A percentile compares a stretch with the other conserved stretches of the same genome.
Conservation (phyloP, 2,113 vertebrate species). For the Apodemus speciosus region DNA sequence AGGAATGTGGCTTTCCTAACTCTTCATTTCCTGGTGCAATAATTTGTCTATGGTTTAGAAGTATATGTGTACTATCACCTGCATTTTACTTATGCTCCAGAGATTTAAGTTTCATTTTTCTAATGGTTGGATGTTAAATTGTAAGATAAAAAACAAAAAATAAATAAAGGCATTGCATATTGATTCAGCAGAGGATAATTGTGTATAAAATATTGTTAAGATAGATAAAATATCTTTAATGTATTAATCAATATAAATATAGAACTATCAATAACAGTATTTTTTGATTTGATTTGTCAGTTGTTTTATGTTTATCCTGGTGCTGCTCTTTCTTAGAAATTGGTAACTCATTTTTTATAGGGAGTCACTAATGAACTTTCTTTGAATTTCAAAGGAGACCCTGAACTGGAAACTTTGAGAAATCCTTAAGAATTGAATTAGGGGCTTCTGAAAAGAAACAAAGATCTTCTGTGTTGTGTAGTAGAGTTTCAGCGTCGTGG, state of each 20-base stretch:
- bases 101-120: not conserved
- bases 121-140: not conserved
- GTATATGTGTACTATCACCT: not conserved
- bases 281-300: not conserved
- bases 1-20: too few species aligned
- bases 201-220: not conserved
- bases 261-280: not conserved
- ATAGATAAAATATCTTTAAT: not conserved
- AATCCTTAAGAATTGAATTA: not conserved
- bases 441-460: not conserved
- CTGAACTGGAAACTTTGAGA: not conserved
- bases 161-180: not conserved
- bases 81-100: not conserved
- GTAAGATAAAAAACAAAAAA: not conserved
- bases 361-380: not conserved
- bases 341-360: not conserved
- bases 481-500: not conserved
- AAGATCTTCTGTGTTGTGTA: too few species aligned
- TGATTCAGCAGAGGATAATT: not conserved
- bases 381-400: not conserved
- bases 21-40: not conserved
- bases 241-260: not conserved
- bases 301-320: not conserved
- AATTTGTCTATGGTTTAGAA: not conserved
- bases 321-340: too few species aligned